Evolutionary conservation across 2,797 vertebrate genomes (phyloP), one percentile per base, ranked within the genome.

Genomic region (Manis pentadactyla): DNA sequence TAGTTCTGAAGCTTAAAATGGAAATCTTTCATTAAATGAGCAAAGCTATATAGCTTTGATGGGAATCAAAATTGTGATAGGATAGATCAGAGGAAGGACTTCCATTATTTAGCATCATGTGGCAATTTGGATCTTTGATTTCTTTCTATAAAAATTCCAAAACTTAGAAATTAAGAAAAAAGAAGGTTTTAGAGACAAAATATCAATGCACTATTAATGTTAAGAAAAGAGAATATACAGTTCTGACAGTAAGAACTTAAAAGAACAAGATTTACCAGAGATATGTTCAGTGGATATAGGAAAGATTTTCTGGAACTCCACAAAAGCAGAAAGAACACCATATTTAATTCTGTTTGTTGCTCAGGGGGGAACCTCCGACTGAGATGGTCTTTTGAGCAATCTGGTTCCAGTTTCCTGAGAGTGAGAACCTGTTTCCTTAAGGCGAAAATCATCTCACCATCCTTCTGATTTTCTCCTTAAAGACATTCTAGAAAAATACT

Each of bases 111-210:
- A 73, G 77, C 42, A 81, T 71, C 27, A 27, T 11, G 49, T 4
- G 1, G 42, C 55, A 68, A 66, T 66, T 87, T 42, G 23, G 63
- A 51, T 19, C 57, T 95, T 68, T 81, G 13, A n/a, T 73, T 79
- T 92, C 42, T 90, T 63, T 49, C 78, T 37, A 37, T 78, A 73
- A 93, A 94, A 96, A 92, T 89, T 68, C 9, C 46, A 46, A 42
- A 37, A 51, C 42, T 88, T 66, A 95, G 39, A 27, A 93, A 15
- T 49, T 49, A 82, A 91, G 93, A 94, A 59, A 39, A 85, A 87
- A 59, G 69, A 87, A 66, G 27, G 14, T 94, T 78, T 78, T 46
- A 91, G 74, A 53, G 7, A 86, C 64, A 90, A 94, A 25, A 86
- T 77, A 51, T 49, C 12, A 34, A 57, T 51, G 17, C n/a, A 37